Evolutionary conservation across 64 coral and sea anemone species (phyloP).

Genomic region (Stichodactyla mertensii): DNA sequence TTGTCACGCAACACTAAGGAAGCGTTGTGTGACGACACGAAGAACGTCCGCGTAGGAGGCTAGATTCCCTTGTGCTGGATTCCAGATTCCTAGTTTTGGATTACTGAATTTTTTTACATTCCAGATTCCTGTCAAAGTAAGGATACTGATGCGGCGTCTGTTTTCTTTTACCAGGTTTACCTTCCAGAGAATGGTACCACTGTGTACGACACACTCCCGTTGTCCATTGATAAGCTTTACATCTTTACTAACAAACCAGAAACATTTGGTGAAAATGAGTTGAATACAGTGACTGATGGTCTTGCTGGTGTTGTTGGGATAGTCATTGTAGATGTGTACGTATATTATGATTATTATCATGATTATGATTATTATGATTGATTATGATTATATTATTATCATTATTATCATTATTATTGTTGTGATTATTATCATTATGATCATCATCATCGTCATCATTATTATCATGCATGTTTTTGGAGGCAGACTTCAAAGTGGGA

Average conservation of each 20-base stretch:
- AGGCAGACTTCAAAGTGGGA: no score
- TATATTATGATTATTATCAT: not conserved
- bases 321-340: conserved; percentile 47
- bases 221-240: conserved; percentile 21
- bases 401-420: no score
- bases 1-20: no score
- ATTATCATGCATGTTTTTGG: no score
- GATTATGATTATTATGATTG: no score
- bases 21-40: no score
- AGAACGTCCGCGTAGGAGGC: no score
- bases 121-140: no score
- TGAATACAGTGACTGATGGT: conserved; percentile 8
- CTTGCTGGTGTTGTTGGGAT: conserved; percentile 25
- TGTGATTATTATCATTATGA: not conserved
- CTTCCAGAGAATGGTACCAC: conserved; percentile 24
- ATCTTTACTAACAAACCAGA: conserved; percentile 26
- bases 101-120: no score
- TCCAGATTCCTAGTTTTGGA: no score
- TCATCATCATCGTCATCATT: not conserved
- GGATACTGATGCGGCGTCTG: not conserved
- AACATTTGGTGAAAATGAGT: not conserved
- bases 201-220: conserved; percentile 7
- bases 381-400: no score
- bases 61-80: no score
- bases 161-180: conserved; percentile 3